These are phyloP conservation scores for Cryptotis parvus DNA, from an alignment of 2,113 vertebrate species.

Conservation along the genomic window DNA sequence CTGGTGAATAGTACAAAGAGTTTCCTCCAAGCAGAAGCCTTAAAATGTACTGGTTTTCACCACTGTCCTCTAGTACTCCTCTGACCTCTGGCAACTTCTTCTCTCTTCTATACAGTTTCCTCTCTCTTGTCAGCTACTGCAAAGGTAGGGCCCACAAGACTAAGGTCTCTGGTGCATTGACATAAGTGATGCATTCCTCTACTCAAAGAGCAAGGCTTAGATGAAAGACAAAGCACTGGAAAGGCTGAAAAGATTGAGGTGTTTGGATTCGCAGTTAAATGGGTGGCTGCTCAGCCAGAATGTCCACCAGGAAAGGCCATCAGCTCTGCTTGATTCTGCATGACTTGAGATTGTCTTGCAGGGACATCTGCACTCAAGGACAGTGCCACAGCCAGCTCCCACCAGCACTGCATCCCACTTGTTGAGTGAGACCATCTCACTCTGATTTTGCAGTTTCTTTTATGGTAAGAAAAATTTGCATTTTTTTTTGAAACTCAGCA, in stretches of 20 bases:
- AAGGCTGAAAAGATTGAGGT: not conserved
- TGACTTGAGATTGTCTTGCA: not conserved
- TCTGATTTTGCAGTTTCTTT: slow-evolving; percentile 36
- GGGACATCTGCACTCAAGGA: not conserved
- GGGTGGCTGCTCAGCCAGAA: not conserved
- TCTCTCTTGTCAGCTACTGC: not conserved
- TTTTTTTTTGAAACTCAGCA: slow-evolving; percentile 64
- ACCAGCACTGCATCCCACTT: no score
- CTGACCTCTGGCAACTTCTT: not conserved
- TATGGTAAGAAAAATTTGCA: slow-evolving; percentile 44
- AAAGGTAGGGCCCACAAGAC: not conserved
- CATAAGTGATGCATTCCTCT: not conserved
- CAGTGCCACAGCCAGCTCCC: not conserved
- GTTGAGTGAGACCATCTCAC: no score
- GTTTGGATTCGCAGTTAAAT: not conserved
- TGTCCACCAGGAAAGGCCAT: not conserved
- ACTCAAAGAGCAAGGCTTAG: no score
- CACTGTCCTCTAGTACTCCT: not conserved
- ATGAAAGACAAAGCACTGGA: not conserved
- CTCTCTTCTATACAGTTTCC: not conserved
- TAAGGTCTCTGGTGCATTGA: no score
- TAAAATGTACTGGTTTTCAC: not conserved
- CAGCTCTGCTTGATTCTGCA: not conserved
- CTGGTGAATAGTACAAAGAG: not conserved
- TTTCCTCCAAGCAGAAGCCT: not conserved